phyloP scores from a whole-genome alignment of 2,797 vertebrate genomes.

The Calcarius lapponicus region DNA sequence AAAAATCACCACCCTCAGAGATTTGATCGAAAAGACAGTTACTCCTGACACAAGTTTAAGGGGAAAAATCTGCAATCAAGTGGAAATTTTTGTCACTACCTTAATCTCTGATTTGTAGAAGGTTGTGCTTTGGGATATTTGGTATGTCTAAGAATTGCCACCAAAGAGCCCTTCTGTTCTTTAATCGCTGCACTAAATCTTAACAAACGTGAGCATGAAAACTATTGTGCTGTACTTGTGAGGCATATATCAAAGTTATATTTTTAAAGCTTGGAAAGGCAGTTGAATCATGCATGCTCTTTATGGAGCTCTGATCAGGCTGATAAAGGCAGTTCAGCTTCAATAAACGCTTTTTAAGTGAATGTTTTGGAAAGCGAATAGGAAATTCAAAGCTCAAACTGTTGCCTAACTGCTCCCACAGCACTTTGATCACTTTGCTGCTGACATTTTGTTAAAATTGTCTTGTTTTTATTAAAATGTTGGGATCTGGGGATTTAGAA shows the following conservation, averaged over 20 bases:
- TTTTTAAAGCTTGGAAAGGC: slow-evolving; percentile 76
- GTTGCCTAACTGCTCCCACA: slow-evolving; percentile 77
- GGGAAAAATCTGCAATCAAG: slow-evolving; percentile 77
- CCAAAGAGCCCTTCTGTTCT: slow-evolving; percentile 80
- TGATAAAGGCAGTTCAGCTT: slow-evolving; percentile 82
- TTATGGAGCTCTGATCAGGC: slow-evolving; percentile 82
- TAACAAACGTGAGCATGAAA: slow-evolving; percentile 82
- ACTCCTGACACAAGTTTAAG: slow-evolving; percentile 73
- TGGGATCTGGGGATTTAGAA: slow-evolving; percentile 72
- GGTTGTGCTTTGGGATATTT: slow-evolving; percentile 82
- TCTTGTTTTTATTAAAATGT: slow-evolving; percentile 83
- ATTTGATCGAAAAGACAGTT: slow-evolving; percentile 77
- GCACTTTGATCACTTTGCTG: slow-evolving; percentile 78
- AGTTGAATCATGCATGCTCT: slow-evolving; percentile 82
- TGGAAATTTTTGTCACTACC: slow-evolving; percentile 79
- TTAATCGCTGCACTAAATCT: slow-evolving; percentile 80
- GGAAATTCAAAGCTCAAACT: slow-evolving; percentile 79
- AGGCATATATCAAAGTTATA: slow-evolving; percentile 80
- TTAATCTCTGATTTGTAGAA: slow-evolving; percentile 84
- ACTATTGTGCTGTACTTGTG: slow-evolving; percentile 78
- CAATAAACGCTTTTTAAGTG: slow-evolving; percentile 81
- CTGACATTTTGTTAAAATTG: slow-evolving; percentile 79
- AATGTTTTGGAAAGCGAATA: slow-evolving; percentile 80
- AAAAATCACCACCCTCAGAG: slow-evolving; percentile 65
- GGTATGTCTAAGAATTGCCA: slow-evolving; percentile 78